Evolutionary conservation across 2,113 vertebrate genomes (phyloP), one percentile per base, ranked within the genome.

Genomic region (Cebidichthys violaceus): DNA sequence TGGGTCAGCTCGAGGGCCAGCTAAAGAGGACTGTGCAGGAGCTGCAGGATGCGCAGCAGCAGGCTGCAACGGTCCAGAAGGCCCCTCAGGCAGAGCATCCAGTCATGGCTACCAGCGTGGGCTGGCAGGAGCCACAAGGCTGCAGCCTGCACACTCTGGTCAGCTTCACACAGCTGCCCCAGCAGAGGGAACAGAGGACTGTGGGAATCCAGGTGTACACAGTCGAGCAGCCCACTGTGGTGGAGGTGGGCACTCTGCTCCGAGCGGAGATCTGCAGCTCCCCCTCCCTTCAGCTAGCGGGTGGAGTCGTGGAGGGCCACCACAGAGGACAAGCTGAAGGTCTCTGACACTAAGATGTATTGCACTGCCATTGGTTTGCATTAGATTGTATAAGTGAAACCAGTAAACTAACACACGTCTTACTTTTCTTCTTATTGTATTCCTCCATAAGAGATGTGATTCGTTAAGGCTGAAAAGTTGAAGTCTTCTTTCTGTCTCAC

Each of bases 151-250:
- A 95, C 83, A 95, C 93, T 1, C 76, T 96, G 81, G 94, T 96
- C 86, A 94, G 91, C 90, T 95, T 95, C 86, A 93, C 92, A 55
- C 95, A 93, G 87, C 89, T 90, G 79, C 91, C 89, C 54, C 88
- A 82, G 27, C 88, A 89, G 84, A 88, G 61, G 73, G 86, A 94
- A 29, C 95, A 95, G 85, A 96, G 95, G 81, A 96, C 93, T 68
- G 95, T 95, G 81, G 96, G 95, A 4, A 94, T 95, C 83, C 94
- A 95, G 87, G 94, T 95, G 79, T 96, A 95, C 88, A 95, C 95
- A 0, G 74, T 94, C 88, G 95, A 95, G 88, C 95, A 95, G 86
- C 94, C 95, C 10, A 94, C 90, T 0, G 89, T 96, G 60, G 86
- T 94, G 83, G 95, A 93, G 82, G 94, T 95, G 67, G 92, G 94